Base-by-base conservation (phyloP, 2,888 invertebrate species). In the Lepas anatifera region DNA sequence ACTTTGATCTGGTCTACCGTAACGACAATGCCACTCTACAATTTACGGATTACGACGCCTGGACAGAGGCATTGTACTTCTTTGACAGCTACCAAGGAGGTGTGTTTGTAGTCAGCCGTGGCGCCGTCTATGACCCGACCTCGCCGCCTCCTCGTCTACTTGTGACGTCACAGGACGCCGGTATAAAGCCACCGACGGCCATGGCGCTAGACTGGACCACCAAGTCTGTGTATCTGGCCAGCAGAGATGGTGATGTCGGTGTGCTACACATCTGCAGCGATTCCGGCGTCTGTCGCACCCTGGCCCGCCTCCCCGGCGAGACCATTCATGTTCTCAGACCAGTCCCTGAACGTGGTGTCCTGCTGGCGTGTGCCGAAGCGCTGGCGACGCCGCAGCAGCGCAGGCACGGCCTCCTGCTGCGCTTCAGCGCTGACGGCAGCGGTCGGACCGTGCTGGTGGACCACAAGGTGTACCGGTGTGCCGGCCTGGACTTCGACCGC, bases 211-310 rank as follows among this genome's bases (percentile, higher is more conserved):
- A 66, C 25, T 66, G 66, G 66, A 25, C n/a, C 25, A 66, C 39
- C 39, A 66, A 66, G 41, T 39, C 10, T 25, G 66, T 66, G 11
- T 66, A 66, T 39, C 39, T 66, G 66, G 66, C 66, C 66, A 66
- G 66, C 66, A 22, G 27, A 11, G 25, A 37, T 11, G 27, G 16
- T 16, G 41, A 27, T 16, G 27, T 39, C 25, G 41, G 66, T 10
- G 41, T 41, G 13, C 39, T 66, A 27, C 39, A 39, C 39, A 39
- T 27, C 16, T 66, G 66, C 27, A 11, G 22, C 39, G 35, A n/a
- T 10, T 2, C 1, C 13, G 66, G 39, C n/a, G 25, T 4, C 3
- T 66, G 66, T 27, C 37, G 66, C 66, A 66, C 66, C 25, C 39
- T 66, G 25, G 25, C 25, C 25, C 39, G 66, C 25, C n/a, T 25